These are phyloP conservation scores for Macrochelys suwanniensis DNA, from an alignment of 2,797 vertebrate genomes.

Conservation along the genomic window DNA sequence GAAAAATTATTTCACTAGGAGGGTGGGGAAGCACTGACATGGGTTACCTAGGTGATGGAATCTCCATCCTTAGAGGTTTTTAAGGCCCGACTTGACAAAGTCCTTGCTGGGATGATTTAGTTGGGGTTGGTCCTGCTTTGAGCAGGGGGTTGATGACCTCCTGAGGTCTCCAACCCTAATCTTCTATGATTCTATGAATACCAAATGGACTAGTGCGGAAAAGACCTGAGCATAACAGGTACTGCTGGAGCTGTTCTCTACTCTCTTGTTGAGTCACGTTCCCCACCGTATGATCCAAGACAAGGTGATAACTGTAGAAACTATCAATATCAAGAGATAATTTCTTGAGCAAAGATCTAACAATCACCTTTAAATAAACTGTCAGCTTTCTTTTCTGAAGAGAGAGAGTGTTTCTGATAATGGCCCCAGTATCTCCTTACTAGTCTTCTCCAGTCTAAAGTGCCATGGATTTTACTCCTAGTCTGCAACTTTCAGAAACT, in stretches of 20 bases:
- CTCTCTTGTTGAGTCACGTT: background rate
- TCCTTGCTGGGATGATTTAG: too few species aligned
- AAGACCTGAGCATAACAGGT: background rate
- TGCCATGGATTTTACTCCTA: background rate
- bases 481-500: background rate
- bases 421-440: background rate
- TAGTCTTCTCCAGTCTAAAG: background rate
- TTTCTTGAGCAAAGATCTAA: background rate
- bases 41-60: too few species aligned
- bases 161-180: too few species aligned
- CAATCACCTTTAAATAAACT: background rate
- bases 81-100: too few species aligned
- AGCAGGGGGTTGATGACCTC: too few species aligned
- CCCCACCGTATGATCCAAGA: background rate
- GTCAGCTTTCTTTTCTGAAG: background rate
- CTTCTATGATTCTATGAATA: background rate
- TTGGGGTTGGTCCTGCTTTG: too few species aligned
- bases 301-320: background rate
- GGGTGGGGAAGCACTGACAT: too few species aligned
- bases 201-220: conserved; percentile 1
- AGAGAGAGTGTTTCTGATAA: background rate
- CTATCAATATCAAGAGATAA: background rate
- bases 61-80: too few species aligned
- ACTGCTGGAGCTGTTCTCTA: background rate
- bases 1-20: too few species aligned